Percentiles rank a stretch among this genome's conserved stretches.
Conservation (phyloP, 2,113 vertebrate species). For the Python bivittatus region DNA sequence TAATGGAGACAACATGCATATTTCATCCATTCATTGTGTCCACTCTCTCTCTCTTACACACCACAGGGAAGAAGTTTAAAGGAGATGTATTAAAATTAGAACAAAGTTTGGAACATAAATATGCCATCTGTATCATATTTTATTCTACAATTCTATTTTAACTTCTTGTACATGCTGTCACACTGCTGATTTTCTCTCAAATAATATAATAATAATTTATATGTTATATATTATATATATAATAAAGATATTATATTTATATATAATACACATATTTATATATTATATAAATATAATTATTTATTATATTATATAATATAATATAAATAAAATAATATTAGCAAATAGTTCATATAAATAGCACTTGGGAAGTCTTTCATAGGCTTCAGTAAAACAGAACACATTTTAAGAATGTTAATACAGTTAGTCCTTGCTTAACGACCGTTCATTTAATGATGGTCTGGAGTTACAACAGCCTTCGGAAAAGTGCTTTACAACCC, state of each 20-base stretch:
- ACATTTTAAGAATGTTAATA: not conserved
- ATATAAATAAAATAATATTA: not conserved
- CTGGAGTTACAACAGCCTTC: too few relatives aligned
- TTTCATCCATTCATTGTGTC: not conserved
- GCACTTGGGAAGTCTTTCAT: not conserved
- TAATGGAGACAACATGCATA: not conserved
- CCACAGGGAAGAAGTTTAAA: not conserved
- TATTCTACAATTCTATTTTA: not conserved
- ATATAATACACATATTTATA: too few relatives aligned
- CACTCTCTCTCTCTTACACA: not conserved
- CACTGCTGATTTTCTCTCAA: not conserved
- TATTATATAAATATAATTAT: too few relatives aligned
- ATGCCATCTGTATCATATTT: not conserved
- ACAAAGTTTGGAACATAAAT: not conserved
- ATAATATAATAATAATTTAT: too few relatives aligned
- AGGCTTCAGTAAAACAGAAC: not conserved
- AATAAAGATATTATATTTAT: too few relatives aligned
- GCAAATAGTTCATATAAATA: not conserved
- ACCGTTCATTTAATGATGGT: too few relatives aligned
- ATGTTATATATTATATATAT: too few relatives aligned
- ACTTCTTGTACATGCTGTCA: not conserved
- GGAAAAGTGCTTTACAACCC: too few relatives aligned
- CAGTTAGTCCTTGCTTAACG: too few relatives aligned
- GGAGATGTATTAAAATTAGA: not conserved
- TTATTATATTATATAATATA: too few relatives aligned